phyloP scores from a whole-genome alignment of 2,888 invertebrate species.

The Epistrophe grossulariae region DNA sequence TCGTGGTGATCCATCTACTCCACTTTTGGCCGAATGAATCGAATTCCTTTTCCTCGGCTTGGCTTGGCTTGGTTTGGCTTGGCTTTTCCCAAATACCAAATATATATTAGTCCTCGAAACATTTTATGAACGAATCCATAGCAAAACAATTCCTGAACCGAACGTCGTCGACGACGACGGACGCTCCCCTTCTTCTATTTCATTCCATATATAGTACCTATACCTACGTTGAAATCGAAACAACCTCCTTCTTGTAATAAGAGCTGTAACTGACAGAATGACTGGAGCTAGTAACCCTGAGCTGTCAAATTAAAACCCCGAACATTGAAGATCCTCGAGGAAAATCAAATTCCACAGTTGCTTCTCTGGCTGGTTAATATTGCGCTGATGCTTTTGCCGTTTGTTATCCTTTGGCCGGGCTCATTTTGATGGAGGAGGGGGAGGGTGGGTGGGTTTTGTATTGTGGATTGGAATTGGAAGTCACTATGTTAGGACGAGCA shows the following conservation, averaged over 20 bases:
- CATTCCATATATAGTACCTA: too few species aligned
- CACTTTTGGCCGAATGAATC: conserved; percentile 58
- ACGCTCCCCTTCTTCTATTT: not conserved
- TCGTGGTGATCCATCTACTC: conserved; percentile 69
- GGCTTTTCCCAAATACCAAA: not conserved
- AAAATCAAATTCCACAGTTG: conserved; percentile 71
- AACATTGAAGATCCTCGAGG: conserved; percentile 65
- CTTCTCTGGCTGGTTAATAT: conserved; percentile 26
- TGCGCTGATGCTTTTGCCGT: conserved; percentile 30
- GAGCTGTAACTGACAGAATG: conserved; percentile 68
- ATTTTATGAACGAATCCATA: not conserved
- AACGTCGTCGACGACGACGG: not conserved
- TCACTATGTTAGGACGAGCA: conserved; percentile 48
- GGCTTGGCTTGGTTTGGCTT: conserved; percentile 18
- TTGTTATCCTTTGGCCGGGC: conserved; percentile 38
- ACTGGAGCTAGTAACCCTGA: conserved; percentile 71
- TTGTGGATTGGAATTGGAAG: conserved; percentile 15
- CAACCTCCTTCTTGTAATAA: conserved; percentile 61
- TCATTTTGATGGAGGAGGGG: too few species aligned
- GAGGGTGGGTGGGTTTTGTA: not conserved
- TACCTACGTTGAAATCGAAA: conserved; percentile 57
- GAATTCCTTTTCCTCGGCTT: conserved; percentile 57
- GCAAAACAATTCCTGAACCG: conserved; percentile 24
- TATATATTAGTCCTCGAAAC: conserved; percentile 6
- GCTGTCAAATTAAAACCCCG: conserved; percentile 74